Base-by-base conservation (phyloP, 2,113 vertebrate genomes). In the Bos taurus region DNA sequence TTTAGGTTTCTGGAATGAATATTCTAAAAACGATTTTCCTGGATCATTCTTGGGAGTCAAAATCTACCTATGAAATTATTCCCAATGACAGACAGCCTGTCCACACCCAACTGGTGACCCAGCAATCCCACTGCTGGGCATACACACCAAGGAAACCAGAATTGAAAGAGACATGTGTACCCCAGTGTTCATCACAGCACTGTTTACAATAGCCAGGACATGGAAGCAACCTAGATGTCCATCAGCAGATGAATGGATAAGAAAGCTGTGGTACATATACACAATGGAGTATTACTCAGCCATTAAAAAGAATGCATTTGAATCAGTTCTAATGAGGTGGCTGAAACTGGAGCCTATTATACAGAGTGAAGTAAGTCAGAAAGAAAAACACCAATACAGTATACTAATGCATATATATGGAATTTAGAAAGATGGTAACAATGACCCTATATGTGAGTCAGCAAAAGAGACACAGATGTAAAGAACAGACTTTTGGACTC, bases 1-100 rank as follows among this genome's bases (percentile, higher is more conserved):
- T 64, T 82, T 57, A 25, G 6, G n/a, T 74, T 92, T 13, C 13
- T 92, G 64, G 26, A 95, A 90, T 94, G 33, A 92, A 81, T 92
- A 46, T 87, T 57, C 83, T 83, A 92, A 52, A 84, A 54, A 3
- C 15, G 23, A 12, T 90, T 95, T 93, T 33, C 43, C 43, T 90
- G n/a, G 6, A 28, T 94, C 84, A 74, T 43, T 92, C 52, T 80
- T 83, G 52, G 30, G 16, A 91, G 28, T 81, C 33, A 1, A 78
- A 93, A 52, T 28, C 25, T 59, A 50, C 56, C 43, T 71, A 6
- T 85, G 43, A 59, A 90, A 23, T 90, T 83, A 54, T n/a, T 94
- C 33, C 71, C 81, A 64, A 7, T 25, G 77, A 52, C 62, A 80
- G 14, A 21, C n/a, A 40, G 19, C 50, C 14, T 88, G 25, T 92